Evolutionary conservation across 1,140 invertebrate genomes (phyloP), one percentile per base, ranked within the genome.

Genomic region (Bombus sibiricus): DNA sequence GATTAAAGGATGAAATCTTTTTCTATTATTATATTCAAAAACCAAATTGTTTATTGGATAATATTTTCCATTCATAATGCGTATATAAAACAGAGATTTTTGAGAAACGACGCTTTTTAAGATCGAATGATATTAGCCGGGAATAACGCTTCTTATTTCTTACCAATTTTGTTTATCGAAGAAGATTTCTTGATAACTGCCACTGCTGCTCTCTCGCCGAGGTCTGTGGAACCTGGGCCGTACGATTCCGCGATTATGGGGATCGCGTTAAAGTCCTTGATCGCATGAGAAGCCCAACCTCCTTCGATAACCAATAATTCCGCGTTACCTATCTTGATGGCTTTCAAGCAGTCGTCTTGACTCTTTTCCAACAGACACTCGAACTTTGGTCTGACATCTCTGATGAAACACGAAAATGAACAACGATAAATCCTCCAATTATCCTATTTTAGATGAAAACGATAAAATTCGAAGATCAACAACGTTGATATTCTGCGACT

Each of bases 301-400:
- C 96, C 96, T 84, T 96, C 96, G 2, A 97, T 78, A 3, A 96
- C 95, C n/a, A 97, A 95, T n/a, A 97, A 89, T 88, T 97, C 97
- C 12, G 96, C 96, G 12, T 95, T 93, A 76, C 96, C 96, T 74
- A 96, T 93, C 87, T 96, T 95, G 68, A 98, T 96, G 25, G 96
- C 96, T 76, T 96, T 95, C 87, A 98, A 94, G 92, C 98, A 99
- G 15, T 96, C 96, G 1, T 95, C 93, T 25, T 96, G 94, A 0
- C 93, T 92, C 43, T 94, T 92, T 68, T 96, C 95, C 41, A 96
- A 92, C 2, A 97, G 93, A 89, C 98, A 98, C 76, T 96, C 96
- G 18, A 98, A 94, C 73, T 96, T 96, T 0, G 97, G 97, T 3
- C 97, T 95, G 32, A 97, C 97, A 88, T 98, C 96, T 79, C 97